These are phyloP conservation scores for Herminia tarsipennalis DNA, from an alignment of 2,888 invertebrate species.

Conservation along the genomic window DNA sequence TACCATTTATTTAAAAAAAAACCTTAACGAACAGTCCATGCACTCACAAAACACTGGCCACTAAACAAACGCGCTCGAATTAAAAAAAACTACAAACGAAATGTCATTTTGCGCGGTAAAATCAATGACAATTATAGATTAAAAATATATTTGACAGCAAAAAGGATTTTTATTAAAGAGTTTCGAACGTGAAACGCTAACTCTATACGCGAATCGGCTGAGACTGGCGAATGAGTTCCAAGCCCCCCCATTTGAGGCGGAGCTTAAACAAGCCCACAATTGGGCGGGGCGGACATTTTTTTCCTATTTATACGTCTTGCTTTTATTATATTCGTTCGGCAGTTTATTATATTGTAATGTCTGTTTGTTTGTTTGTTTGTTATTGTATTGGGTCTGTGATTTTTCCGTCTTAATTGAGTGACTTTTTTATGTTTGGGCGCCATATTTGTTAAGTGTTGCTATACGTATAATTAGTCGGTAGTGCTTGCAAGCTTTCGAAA, in stretches of 20 bases:
- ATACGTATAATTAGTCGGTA: slow-evolving; percentile 33
- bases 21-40: slow-evolving; percentile 30
- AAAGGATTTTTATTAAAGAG: slow-evolving; percentile 43
- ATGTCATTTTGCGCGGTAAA: slow-evolving; percentile 39
- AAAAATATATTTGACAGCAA: slow-evolving; percentile 37
- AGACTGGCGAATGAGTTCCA: slow-evolving; percentile 73
- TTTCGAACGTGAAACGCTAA: slow-evolving; percentile 54
- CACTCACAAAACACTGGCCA: slow-evolving; percentile 39
- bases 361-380: slow-evolving; percentile 69
- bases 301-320: slow-evolving; percentile 65
- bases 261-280: slow-evolving; percentile 50
- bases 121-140: slow-evolving; percentile 23
- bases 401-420: slow-evolving; percentile 64
- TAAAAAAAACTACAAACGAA: slow-evolving; percentile 18
- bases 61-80: slow-evolving; percentile 30
- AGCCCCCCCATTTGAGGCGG: slow-evolving; percentile 66
- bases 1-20: slow-evolving; percentile 21
- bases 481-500: slow-evolving; percentile 20
- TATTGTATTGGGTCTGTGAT: slow-evolving; percentile 57
- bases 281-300: slow-evolving; percentile 65
- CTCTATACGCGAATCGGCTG: slow-evolving; percentile 69
- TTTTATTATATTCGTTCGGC: slow-evolving; percentile 67
- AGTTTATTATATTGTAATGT: slow-evolving; percentile 80
- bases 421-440: slow-evolving; percentile 44
- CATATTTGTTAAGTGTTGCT: slow-evolving; percentile 36